Conservation (phyloP, 2,888 invertebrate genomes). For the Aquatica leii region DNA sequence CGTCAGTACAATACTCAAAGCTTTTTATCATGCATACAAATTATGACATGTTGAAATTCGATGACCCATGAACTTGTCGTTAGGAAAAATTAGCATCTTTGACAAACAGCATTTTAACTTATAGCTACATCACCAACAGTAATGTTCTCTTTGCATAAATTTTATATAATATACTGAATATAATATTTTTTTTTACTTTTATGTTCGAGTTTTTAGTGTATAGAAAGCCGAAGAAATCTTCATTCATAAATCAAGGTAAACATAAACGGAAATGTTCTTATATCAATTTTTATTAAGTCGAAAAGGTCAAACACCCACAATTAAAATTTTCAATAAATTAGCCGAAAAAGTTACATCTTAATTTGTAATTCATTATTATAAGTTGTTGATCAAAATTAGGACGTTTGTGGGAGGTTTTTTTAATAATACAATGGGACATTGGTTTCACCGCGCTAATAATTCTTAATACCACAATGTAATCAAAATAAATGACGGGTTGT, state of each 20-base stretch:
- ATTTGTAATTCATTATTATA: conserved; percentile 24
- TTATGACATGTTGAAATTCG: conserved; percentile 41
- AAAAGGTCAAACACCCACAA: conserved; percentile 25
- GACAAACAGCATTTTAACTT: conserved; percentile 34
- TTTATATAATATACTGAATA: conserved; percentile 17
- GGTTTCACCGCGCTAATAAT: conserved; percentile 47
- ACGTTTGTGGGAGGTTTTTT: conserved; percentile 37
- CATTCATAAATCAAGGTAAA: conserved; percentile 20
- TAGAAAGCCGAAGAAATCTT: conserved; percentile 22
- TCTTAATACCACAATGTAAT: conserved; percentile 55
- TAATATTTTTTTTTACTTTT: conserved; percentile 26
- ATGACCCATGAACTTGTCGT: conserved; percentile 40
- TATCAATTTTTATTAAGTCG: conserved; percentile 21
- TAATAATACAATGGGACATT: conserved; percentile 37
- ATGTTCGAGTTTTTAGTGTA: conserved; percentile 19
- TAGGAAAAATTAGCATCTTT: conserved; percentile 40
- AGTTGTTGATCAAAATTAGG: conserved; percentile 39
- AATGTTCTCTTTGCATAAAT: conserved; percentile 31
- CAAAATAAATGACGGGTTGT: conserved; percentile 56
- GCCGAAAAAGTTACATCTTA: conserved; percentile 21
- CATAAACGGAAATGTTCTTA: background rate
- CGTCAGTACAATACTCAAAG: conserved; percentile 36
- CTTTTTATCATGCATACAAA: conserved; percentile 41
- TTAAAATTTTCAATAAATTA: conserved; percentile 17
- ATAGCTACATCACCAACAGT: conserved; percentile 30